Percentiles rank a stretch among this genome's conserved stretches.
Conservation (phyloP, 1,140 invertebrate species). For the Drosophila takahashii region DNA sequence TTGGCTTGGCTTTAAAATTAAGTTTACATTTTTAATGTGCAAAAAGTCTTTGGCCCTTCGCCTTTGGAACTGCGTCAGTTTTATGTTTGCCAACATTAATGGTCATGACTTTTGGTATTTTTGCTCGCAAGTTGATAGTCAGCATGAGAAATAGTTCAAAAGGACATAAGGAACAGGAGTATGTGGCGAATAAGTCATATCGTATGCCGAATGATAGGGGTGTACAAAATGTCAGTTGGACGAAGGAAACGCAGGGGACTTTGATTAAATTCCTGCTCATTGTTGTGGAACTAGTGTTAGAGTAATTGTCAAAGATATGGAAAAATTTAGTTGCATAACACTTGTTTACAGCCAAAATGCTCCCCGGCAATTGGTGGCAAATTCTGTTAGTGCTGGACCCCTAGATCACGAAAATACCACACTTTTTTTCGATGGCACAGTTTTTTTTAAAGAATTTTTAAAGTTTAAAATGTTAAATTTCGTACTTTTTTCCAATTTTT, state of each 20-base stretch:
- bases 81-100: slow-evolving; percentile 70
- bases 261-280: slow-evolving; percentile 18
- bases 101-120: slow-evolving; percentile 48
- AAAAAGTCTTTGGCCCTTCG: slow-evolving; percentile 15
- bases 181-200: slow-evolving; percentile 41
- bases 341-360: too few relatives aligned
- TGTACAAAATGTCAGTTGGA: neutral
- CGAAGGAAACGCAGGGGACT: neutral
- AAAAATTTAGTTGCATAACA: neutral
- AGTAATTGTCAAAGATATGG: too few relatives aligned
- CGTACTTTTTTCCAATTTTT: too few relatives aligned
- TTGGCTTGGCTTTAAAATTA: slow-evolving; percentile 65
- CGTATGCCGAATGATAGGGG: slow-evolving; percentile 12
- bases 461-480: too few relatives aligned
- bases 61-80: slow-evolving; percentile 37
- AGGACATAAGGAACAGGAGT: slow-evolving; percentile 17
- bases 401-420: too few relatives aligned
- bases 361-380: too few relatives aligned
- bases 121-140: slow-evolving; percentile 13
- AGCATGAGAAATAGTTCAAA: slow-evolving; percentile 27
- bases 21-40: slow-evolving; percentile 75
- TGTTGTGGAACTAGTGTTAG: neutral
- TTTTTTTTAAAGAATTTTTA: too few relatives aligned
- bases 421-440: too few relatives aligned
- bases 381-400: too few relatives aligned